Conservation (phyloP, 1,140 invertebrate genomes). For the Reticulitermes speratus region DNA sequence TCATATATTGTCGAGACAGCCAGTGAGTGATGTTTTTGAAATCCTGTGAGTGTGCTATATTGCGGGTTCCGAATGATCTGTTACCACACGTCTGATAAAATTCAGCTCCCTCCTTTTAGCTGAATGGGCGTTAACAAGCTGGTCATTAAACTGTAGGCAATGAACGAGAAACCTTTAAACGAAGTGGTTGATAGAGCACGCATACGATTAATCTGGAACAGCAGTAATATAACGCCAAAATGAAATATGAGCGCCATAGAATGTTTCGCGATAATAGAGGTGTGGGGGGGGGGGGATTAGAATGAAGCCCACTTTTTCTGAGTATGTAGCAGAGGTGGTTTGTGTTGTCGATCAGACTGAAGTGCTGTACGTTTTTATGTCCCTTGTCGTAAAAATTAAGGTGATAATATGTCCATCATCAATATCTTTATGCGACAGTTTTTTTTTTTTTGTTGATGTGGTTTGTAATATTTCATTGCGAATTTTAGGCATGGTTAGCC, state of each 20-base stretch:
- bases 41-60: not conserved
- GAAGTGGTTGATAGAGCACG: not conserved
- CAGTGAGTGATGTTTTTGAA: not conserved
- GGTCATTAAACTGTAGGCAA: conserved; percentile 6
- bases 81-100: not conserved
- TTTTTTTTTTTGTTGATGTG: not conserved
- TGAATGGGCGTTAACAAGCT: not conserved
- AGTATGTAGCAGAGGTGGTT: not conserved
- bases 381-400: not conserved
- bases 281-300: not conserved
- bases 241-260: not conserved
- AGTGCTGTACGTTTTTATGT: not conserved
- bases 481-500: not conserved
- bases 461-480: not conserved
- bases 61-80: not conserved
- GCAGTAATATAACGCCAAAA: not conserved
- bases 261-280: not conserved
- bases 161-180: not conserved
- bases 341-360: not conserved
- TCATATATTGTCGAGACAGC: not conserved
- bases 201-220: not conserved
- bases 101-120: not conserved
- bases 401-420: not conserved
- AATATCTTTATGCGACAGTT: not conserved
- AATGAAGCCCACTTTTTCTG: not conserved